Evolutionary conservation across 2,797 vertebrate genomes (phyloP).

Genomic region (Phrynocephalus guinanensis): DNA sequence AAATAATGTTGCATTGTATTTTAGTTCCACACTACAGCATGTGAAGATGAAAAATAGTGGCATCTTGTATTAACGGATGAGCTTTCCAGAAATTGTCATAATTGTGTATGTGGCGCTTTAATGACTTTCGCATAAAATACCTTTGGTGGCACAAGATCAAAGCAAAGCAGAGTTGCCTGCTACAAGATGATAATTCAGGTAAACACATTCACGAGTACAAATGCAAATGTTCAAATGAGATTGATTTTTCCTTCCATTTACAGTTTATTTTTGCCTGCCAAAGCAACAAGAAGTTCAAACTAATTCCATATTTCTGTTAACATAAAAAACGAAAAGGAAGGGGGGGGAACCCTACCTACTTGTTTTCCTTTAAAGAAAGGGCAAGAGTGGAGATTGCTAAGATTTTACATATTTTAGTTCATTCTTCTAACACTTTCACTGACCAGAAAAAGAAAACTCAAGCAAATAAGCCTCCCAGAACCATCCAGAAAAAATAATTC

Average conservation of each 20-base stretch:
- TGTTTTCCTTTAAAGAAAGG: neutral
- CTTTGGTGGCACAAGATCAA: constrained; percentile 51
- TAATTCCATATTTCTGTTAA: constrained; percentile 53
- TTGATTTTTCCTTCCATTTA: constrained; percentile 56
- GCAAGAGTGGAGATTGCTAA: constrained; percentile 12
- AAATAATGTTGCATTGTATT: constrained; percentile 61
- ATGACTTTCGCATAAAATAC: constrained; percentile 39
- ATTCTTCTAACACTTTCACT: neutral
- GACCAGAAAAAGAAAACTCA: neutral
- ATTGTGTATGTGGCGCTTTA: neutral
- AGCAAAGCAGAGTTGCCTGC: constrained; percentile 48
- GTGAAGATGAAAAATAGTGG: constrained; percentile 47
- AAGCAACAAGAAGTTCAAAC: constrained; percentile 48
- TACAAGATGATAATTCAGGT: constrained; percentile 52
- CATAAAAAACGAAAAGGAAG: constrained; percentile 19
- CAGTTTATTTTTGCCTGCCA: constrained; percentile 59
- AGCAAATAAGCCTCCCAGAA: constrained; percentile 25
- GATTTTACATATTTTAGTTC: constrained; percentile 7
- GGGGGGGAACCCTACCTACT: neutral
- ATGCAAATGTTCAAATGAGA: constrained; percentile 57
- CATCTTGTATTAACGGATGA: constrained; percentile 44
- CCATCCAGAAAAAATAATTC: constrained; percentile 36
- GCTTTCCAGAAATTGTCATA: constrained; percentile 50
- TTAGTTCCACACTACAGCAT: constrained; percentile 52
- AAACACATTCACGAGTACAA: constrained; percentile 51